Base-by-base conservation (phyloP, 2,113 vertebrate species). In the Peromyscus californicus region DNA sequence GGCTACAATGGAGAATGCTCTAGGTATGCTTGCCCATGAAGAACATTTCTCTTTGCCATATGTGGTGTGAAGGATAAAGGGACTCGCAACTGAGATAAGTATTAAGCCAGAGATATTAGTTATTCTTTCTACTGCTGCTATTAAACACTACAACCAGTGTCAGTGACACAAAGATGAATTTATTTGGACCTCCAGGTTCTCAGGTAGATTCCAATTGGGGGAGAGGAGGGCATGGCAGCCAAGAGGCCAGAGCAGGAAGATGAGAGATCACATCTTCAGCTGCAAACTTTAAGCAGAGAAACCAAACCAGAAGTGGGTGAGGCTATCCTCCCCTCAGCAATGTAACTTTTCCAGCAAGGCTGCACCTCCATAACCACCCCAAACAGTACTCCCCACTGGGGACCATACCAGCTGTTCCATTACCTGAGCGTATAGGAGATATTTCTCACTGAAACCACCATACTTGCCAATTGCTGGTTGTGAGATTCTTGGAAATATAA, bases 1-100 rank as follows among this genome's bases (percentile, higher is more conserved):
- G 45, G 5, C 0, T 42, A 61, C 17, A 57, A 36, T 31, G 8
- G 51, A 5, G 19, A 78, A 5, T 16, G 4, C 0, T 65, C n/a
- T 65, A 57, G 5, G 75, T 48, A 48, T 1, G 21, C 24, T 61
- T 6, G 9, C 2, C 17, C 29, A 26, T 7, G 19, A 31, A 70
- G 45, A 79, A 61, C 5, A 3, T 70, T 31, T 26, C 22, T 36
- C 13, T 31, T 91, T 65, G 7, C 26, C 45, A n/a, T 16, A 1
- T 70, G 3, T 82, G 5, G 29, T 3, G 1, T 15, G n/a, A 7
- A 72, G 13, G 5, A 87, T 76, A 33, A 79, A 90, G n/a, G 95
- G 4, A 26, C 10, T 79, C 61, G 36, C 48, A 84, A 36, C 10
- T 72, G 87, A 15, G 74, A 21, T 63, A 92, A 79, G 13, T 57